Evolutionary conservation across 2,888 invertebrate genomes (phyloP).

Genomic region (Laothoe populi): DNA sequence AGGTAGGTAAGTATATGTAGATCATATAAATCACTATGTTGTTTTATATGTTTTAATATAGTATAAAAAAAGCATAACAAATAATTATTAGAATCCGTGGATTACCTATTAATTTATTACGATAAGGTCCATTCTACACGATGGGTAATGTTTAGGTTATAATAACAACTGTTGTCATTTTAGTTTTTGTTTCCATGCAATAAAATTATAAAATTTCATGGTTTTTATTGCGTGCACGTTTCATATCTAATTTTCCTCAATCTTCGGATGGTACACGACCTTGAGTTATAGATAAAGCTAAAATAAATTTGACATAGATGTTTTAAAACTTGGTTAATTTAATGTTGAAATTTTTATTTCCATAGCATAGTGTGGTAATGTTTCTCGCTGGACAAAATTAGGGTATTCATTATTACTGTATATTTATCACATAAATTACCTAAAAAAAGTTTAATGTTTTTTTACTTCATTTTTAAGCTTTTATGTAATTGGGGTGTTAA

Average conservation of each 20-base stretch:
- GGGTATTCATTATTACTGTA: no score
- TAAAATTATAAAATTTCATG: background rate
- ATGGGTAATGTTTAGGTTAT: background rate
- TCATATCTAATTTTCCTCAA: slow-evolving; percentile 13
- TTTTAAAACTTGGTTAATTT: slow-evolving; percentile 9
- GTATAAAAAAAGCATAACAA: no score
- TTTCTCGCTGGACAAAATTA: no score
- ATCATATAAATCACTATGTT: no score
- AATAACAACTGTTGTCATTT: background rate
- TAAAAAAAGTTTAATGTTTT: no score
- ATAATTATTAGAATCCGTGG: no score
- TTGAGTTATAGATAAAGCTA: slow-evolving; percentile 8
- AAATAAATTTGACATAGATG: slow-evolving; percentile 9
- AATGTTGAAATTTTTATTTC: slow-evolving; percentile 24
- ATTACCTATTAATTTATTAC: no score
- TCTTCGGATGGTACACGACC: background rate
- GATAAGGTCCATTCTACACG: background rate
- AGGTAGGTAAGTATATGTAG: no score
- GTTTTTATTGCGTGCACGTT: slow-evolving; percentile 6
- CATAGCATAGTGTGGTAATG: slow-evolving; percentile 2
- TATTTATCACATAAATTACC: no score
- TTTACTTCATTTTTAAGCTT: no score
- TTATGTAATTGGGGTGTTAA: no score
- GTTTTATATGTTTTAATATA: no score
- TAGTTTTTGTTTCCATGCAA: background rate